phyloP scores from a whole-genome alignment of 2,113 vertebrate genomes.

The Esox niger region DNA sequence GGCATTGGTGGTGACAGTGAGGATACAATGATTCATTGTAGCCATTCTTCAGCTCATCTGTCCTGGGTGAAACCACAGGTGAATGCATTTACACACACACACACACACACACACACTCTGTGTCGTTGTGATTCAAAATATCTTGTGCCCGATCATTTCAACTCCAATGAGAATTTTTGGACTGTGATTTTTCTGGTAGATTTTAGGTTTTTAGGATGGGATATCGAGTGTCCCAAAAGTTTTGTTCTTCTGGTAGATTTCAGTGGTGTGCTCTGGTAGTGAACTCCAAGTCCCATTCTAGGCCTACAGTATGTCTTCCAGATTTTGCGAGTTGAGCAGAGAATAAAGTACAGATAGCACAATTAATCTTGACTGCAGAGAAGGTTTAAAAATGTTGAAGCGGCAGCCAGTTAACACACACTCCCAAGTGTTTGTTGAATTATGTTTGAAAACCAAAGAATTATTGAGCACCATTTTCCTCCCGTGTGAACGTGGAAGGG shows the following conservation, averaged over 20 bases:
- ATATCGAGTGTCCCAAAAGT: too few relatives aligned
- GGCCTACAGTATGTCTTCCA: not conserved
- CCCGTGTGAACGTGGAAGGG: too few relatives aligned
- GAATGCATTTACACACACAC: not conserved
- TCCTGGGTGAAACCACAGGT: not conserved
- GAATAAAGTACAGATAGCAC: too few relatives aligned
- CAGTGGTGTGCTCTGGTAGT: not conserved
- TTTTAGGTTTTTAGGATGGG: too few relatives aligned
- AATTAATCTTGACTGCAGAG: too few relatives aligned
- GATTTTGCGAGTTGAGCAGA: too few relatives aligned
- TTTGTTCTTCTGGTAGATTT: too few relatives aligned
- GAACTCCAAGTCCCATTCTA: not conserved
- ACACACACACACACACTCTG: not conserved
- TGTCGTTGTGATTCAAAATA: not conserved
- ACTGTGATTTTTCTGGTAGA: not conserved
- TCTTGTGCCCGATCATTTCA: not conserved
- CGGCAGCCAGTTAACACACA: too few relatives aligned
- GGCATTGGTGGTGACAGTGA: constrained; percentile 12
- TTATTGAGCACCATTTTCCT: too few relatives aligned
- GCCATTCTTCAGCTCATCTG: not conserved
- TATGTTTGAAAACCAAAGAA: too few relatives aligned
- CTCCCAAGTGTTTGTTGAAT: too few relatives aligned
- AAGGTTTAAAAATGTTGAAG: too few relatives aligned
- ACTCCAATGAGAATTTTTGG: not conserved
- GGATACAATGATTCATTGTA: constrained; percentile 2